These are phyloP conservation scores for Erpetoichthys calabaricus DNA, from an alignment of 2,797 vertebrate genomes.

Conservation along the genomic window DNA sequence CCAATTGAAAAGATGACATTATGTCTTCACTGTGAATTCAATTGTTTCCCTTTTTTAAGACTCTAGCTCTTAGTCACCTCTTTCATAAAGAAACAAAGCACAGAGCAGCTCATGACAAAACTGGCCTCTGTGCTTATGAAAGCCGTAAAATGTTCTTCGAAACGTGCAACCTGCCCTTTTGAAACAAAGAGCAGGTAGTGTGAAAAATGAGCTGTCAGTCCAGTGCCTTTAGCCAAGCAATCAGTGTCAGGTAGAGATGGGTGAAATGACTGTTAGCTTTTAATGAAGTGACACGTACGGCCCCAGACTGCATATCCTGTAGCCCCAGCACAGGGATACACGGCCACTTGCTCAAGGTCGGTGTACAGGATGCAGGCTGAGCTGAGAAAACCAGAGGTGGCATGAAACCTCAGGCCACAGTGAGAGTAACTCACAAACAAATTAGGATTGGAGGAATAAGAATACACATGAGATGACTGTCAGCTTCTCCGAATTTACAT, in stretches of 20 bases:
- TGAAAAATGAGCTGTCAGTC: slow-evolving; percentile 37
- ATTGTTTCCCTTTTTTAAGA: not conserved
- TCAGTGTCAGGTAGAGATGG: slow-evolving; percentile 26
- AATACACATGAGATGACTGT: slow-evolving; percentile 3
- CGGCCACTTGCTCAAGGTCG: slow-evolving; percentile 4
- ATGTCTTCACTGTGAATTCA: not conserved
- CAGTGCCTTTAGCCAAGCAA: slow-evolving; percentile 22
- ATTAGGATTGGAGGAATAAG: slow-evolving; percentile 4
- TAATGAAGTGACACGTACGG: slow-evolving; percentile 20
- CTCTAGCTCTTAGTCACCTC: not conserved
- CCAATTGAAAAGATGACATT: not conserved
- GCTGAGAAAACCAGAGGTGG: not conserved
- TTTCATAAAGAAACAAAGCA: not conserved
- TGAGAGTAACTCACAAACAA: slow-evolving; percentile 1
- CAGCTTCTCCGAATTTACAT: not conserved
- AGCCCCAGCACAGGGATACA: slow-evolving; percentile 2
- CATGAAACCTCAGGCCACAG: not conserved
- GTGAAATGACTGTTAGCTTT: slow-evolving; percentile 18
- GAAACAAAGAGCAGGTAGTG: slow-evolving; percentile 20
- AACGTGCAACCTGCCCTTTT: slow-evolving; percentile 15
- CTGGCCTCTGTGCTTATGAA: slow-evolving; percentile 2
- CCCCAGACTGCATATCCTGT: slow-evolving; percentile 1
- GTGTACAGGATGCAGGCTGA: not conserved
- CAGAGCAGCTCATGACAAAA: too few relatives aligned
- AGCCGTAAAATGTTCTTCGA: slow-evolving; percentile 1